Evolutionary conservation across 2,888 invertebrate species (phyloP), one percentile per base, ranked within the genome.

Genomic region (Acheta domesticus): DNA sequence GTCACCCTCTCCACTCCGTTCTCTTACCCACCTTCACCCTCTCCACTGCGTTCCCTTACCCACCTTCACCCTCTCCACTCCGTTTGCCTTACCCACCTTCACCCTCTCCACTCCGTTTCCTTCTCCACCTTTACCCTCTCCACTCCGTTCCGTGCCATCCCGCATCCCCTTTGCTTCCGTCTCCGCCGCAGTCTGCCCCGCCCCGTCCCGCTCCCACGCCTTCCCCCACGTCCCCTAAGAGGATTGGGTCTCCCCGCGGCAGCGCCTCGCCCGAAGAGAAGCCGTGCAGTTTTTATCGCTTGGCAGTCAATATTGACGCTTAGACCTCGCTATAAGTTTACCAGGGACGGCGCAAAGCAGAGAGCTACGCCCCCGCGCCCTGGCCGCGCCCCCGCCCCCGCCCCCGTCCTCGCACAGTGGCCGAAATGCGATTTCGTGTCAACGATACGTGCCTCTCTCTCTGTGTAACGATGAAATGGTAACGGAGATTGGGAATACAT

Each of bases 281-380:
- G n/a, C 62, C 62, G 62, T 62, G 62, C 62, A 62, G 62, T 62
- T 62, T 62, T 62, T 62, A 62, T 62, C 62, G n/a, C 16, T 62
- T 5, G 62, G 62, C 62, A 62, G 62, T 62, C 62, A 62, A 62
- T 62, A 62, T 62, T 62, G 62, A 62, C 62, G 62, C 62, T 62
- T 19, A 62, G 62, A n/a, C 16, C 62, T 16, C 62, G 62, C 62
- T 62, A 62, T 62, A 62, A 62, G 62, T 62, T 62, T 62, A 62
- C 62, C 62, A n/a, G 62, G 62, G n/a, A 16, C 62, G n/a, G 62
- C 62, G 62, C 62, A 62, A 62, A 62, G 62, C 62, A n/a, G n/a
- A 62, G 62, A 62, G 62, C 62, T 62, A 5, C 8, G 36, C 36
- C 36, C 36, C 36, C 62, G 62, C 16, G 14, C n/a, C 16, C n/a